Conservation (phyloP, 1,140 invertebrate species). For the Drosophila suzukii region DNA sequence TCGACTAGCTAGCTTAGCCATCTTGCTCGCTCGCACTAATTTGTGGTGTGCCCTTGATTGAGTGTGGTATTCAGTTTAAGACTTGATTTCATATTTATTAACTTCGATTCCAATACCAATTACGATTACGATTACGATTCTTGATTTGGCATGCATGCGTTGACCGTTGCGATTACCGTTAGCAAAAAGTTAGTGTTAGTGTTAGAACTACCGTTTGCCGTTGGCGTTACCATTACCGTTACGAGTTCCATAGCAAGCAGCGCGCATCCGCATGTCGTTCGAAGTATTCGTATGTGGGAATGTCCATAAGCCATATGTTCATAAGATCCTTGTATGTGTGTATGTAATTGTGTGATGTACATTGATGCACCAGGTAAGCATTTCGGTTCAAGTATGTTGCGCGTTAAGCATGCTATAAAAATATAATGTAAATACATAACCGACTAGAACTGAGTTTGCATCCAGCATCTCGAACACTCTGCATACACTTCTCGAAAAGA, state of each 20-base stretch:
- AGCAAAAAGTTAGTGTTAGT: slow-evolving; percentile 27
- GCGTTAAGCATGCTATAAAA: slow-evolving; percentile 24
- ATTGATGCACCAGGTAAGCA: slow-evolving; percentile 50
- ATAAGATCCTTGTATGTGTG: slow-evolving; percentile 20
- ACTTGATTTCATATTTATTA: slow-evolving; percentile 36
- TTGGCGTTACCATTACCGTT: slow-evolving; percentile 27
- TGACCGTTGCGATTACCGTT: slow-evolving; percentile 15
- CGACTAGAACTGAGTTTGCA: slow-evolving; percentile 24
- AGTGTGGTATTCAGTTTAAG: slow-evolving; percentile 48
- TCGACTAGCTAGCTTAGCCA: slow-evolving; percentile 21
- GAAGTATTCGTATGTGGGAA: slow-evolving; percentile 24
- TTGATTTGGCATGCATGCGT: slow-evolving; percentile 45
- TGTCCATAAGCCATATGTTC: slow-evolving; percentile 24
- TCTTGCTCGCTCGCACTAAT: slow-evolving; percentile 63
- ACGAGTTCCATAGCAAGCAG: slow-evolving; percentile 66
- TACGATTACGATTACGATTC: slow-evolving; percentile 10
- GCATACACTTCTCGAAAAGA: slow-evolving; percentile 28
- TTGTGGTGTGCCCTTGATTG: slow-evolving; percentile 61
- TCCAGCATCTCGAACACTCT: slow-evolving; percentile 45
- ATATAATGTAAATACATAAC: neutral
- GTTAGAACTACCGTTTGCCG: slow-evolving; percentile 10
- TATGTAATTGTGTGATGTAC: slow-evolving; percentile 40
- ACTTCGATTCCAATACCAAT: slow-evolving; percentile 11
- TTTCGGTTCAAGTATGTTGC: slow-evolving; percentile 29
- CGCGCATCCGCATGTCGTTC: slow-evolving; percentile 72